phyloP scores from a whole-genome alignment of 2,797 vertebrate species.

The Coracias cyanogaster region DNA sequence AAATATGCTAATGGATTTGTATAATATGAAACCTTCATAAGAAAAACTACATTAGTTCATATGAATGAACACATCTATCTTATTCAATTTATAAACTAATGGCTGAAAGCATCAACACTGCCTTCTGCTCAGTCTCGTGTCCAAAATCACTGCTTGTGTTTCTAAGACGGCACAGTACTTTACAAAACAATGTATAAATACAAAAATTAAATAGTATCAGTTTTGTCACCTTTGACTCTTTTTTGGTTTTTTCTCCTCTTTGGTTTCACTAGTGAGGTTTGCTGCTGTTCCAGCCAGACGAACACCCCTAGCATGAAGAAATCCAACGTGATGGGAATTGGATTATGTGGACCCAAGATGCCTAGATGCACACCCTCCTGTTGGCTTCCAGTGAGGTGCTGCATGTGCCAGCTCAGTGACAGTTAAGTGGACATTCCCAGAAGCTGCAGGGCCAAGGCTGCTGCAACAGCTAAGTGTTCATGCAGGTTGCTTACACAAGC shows the following conservation, averaged over 20 bases:
- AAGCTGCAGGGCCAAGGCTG: neutral
- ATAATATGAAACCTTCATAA: constrained; percentile 82
- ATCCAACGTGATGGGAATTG: rapidly evolving
- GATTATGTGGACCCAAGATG: rapidly evolving
- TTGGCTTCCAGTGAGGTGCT: neutral
- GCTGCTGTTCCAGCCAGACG: neutral
- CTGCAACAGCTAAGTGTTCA: rapidly evolving
- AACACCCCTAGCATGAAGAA: neutral
- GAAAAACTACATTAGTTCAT: constrained; percentile 81
- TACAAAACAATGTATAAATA: neutral
- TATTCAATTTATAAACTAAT: constrained; percentile 80
- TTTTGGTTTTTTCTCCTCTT: neutral
- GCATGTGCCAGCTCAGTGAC: neutral
- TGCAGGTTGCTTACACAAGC: rapidly evolving
- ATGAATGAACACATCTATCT: constrained; percentile 83
- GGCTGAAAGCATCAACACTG: constrained; percentile 75
- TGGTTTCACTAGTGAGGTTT: neutral
- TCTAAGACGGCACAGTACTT: constrained; percentile 36
- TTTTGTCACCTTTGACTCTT: neutral
- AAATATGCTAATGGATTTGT: constrained; percentile 86
- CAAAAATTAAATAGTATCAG: neutral
- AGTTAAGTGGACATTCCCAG: rapidly evolving
- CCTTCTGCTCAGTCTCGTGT: constrained; percentile 63
- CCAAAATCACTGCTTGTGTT: constrained; percentile 53
- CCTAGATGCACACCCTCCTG: rapidly evolving